phyloP scores from a whole-genome alignment of 2,888 invertebrate species.

The Azorinus chamasolen region DNA sequence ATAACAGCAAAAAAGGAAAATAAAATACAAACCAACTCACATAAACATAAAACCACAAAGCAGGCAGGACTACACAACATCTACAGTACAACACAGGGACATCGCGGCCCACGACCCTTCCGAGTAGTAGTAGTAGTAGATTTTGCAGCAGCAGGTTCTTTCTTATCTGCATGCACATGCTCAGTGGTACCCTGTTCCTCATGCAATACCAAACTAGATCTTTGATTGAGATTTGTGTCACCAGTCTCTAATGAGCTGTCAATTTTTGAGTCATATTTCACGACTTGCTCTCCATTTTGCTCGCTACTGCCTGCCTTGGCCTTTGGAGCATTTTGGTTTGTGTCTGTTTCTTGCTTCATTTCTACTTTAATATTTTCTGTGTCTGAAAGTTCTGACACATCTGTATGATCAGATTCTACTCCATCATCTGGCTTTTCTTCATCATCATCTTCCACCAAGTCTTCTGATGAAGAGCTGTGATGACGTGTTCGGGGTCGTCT shows the following conservation, averaged over 20 bases:
- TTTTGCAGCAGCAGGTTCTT: slow-evolving; percentile 5
- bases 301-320: too few species aligned
- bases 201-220: slow-evolving; percentile 18
- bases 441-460: slow-evolving; percentile 51
- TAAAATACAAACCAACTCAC: slow-evolving; percentile 62
- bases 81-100: slow-evolving; percentile 66
- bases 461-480: slow-evolving; percentile 83
- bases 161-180: slow-evolving; percentile 59
- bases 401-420: slow-evolving; percentile 27
- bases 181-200: slow-evolving; percentile 22
- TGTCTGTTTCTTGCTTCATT: neutral
- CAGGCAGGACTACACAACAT: slow-evolving; percentile 46
- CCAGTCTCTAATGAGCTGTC: too few species aligned
- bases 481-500: slow-evolving; percentile 71
- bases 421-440: slow-evolving; percentile 12
- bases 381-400: slow-evolving; percentile 24
- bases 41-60: slow-evolving; percentile 47
- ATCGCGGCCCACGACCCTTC: slow-evolving; percentile 22
- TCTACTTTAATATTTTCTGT: slow-evolving; percentile 6
- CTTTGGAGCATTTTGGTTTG: slow-evolving; percentile 11
- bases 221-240: neutral
- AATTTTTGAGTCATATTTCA: too few species aligned
- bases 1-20: slow-evolving; percentile 17
- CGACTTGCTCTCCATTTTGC: too few species aligned
- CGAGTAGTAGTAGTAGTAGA: neutral